phyloP scores from a whole-genome alignment of 1,140 invertebrate genomes.

The Neuroterus valhalla region DNA sequence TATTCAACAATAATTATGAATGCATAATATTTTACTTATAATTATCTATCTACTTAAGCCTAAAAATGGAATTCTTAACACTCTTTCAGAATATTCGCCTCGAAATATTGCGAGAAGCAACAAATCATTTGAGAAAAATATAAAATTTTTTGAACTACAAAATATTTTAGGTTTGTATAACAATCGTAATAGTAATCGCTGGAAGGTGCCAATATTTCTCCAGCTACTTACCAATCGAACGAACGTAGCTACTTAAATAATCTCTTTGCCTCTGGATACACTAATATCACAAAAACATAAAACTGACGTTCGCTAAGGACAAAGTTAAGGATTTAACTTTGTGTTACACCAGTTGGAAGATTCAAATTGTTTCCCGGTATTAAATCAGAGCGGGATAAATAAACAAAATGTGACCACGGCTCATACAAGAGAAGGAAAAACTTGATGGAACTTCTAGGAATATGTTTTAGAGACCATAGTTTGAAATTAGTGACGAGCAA shows the following conservation, averaged over 20 bases:
- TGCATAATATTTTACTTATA: background rate
- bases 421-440: too few species aligned
- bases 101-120: background rate
- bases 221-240: constrained; percentile 55
- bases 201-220: constrained; percentile 39
- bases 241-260: constrained; percentile 40
- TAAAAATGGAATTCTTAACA: background rate
- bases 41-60: background rate
- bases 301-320: constrained; percentile 45
- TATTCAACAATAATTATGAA: too few species aligned
- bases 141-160: background rate
- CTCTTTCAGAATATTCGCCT: background rate
- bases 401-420: background rate
- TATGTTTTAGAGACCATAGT: too few species aligned
- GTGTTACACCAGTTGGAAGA: constrained; percentile 2
- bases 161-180: too few species aligned
- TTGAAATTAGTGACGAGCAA: too few species aligned
- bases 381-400: background rate
- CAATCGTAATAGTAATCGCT: constrained; percentile 20
- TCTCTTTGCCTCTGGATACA: constrained; percentile 42
- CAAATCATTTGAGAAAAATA: constrained; percentile 1
- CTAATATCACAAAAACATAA: constrained; percentile 51
- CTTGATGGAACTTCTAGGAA: too few species aligned
- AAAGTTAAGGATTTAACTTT: constrained; percentile 54
- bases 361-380: background rate